Percentiles rank a stretch among this genome's conserved stretches.
Conservation (phyloP, 2,888 invertebrate genomes). For the Sinhomidia bicolor region DNA sequence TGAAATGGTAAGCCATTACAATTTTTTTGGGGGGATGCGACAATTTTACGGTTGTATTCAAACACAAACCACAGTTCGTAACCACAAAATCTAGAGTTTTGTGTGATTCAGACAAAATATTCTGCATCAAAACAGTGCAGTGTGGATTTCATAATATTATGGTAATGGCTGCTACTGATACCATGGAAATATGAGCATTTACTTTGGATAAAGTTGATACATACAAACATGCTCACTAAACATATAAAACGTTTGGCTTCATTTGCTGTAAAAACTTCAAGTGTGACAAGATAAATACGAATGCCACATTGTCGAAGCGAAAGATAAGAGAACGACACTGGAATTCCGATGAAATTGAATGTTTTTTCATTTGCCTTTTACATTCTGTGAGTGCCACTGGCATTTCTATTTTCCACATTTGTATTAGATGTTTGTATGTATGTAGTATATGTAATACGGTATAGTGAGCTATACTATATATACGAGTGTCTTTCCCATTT, state of each 20-base stretch:
- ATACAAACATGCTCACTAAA: background rate
- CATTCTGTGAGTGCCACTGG: slow-evolving; percentile 59
- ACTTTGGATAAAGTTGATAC: too few relatives aligned
- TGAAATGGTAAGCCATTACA: slow-evolving; percentile 44
- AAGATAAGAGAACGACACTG: slow-evolving; percentile 64
- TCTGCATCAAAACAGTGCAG: background rate
- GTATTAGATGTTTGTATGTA: slow-evolving; percentile 32
- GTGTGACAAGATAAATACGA: slow-evolving; percentile 76
- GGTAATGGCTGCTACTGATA: background rate
- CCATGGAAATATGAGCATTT: slow-evolving; percentile 20
- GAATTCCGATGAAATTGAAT: slow-evolving; percentile 73
- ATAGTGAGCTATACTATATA: background rate
- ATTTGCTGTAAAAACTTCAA: slow-evolving; percentile 65
- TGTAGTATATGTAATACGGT: too few relatives aligned
- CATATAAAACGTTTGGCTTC: slow-evolving; percentile 35
- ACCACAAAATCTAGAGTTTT: slow-evolving; percentile 58
- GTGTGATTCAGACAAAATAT: slow-evolving; percentile 40
- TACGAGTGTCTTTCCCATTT: too few relatives aligned
- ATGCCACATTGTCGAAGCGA: slow-evolving; percentile 58
- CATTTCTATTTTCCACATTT: slow-evolving; percentile 63
- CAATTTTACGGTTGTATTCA: slow-evolving; percentile 65
- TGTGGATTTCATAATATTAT: slow-evolving; percentile 3
- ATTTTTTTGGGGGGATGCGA: slow-evolving; percentile 61
- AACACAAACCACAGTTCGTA: slow-evolving; percentile 53
- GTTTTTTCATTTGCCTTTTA: slow-evolving; percentile 58